These are phyloP conservation scores for Collichthys lucidus DNA, from an alignment of 2,113 vertebrate species.

Conservation along the genomic window DNA sequence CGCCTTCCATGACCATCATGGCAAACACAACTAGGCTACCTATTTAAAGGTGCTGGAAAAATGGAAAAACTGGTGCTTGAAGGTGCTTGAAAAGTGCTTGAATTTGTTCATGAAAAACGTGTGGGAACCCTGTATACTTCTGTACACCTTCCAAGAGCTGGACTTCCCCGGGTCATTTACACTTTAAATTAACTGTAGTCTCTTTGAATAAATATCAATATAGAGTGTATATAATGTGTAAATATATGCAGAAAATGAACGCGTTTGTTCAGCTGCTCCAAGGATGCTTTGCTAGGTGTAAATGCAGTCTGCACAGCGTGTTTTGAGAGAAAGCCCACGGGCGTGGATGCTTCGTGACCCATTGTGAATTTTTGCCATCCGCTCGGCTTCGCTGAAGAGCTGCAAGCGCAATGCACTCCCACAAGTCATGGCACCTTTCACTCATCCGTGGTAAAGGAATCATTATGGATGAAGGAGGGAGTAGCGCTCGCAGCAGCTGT, in stretches of 20 bases:
- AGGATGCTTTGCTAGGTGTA: conserved; percentile 1
- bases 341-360: background rate
- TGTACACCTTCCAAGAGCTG: background rate
- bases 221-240: background rate
- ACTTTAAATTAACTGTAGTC: background rate
- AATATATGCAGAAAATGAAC: background rate
- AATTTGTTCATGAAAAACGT: no score
- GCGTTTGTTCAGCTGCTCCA: conserved; percentile 2
- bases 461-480: conserved; percentile 27
- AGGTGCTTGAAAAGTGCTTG: no score
- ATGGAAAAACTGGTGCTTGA: no score
- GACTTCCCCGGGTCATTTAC: background rate
- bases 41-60: no score
- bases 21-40: no score
- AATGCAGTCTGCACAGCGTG: conserved; percentile 3
- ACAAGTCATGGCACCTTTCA: conserved; percentile 43
- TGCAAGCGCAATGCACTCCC: conserved; percentile 30
- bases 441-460: conserved; percentile 27
- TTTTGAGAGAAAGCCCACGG: conserved; percentile 29
- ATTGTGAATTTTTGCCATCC: conserved; percentile 32
- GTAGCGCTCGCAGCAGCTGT: conserved; percentile 41
- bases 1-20: no score
- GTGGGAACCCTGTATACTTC: no score
- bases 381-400: conserved; percentile 25
- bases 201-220: background rate